Conservation (phyloP, 2,113 vertebrate genomes). For the Steatornis caripensis region DNA sequence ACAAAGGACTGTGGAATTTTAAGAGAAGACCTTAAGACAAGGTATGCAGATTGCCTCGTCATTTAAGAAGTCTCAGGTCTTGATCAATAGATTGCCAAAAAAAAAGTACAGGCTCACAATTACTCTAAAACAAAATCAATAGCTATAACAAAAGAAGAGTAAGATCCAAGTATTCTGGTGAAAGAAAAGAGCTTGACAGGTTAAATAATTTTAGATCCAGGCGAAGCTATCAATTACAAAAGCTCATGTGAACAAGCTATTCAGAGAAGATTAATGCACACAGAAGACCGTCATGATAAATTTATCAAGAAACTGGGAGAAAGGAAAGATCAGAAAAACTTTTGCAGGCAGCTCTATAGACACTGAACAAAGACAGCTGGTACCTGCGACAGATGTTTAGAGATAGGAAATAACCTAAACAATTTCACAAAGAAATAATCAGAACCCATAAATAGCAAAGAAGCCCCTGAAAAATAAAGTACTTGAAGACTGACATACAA, state of each 20-base stretch:
- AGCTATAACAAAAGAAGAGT: constrained; percentile 26
- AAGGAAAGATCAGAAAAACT: constrained; percentile 9
- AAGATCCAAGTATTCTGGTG: neutral
- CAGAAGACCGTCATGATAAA: neutral
- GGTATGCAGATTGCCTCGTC: neutral
- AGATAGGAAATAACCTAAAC: neutral
- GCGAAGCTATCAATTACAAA: neutral
- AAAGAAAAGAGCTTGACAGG: constrained; percentile 46
- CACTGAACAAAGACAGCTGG: constrained; percentile 11
- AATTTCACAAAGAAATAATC: neutral
- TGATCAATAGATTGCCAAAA: neutral
- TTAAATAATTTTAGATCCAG: constrained; percentile 37
- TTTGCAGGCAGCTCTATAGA: neutral
- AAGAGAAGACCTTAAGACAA: neutral
- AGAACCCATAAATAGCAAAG: neutral
- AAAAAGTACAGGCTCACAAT: neutral
- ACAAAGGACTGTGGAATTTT: neutral
- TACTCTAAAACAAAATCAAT: constrained; percentile 44
- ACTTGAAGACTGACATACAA: neutral
- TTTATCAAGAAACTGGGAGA: neutral
- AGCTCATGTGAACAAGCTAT: constrained; percentile 17
- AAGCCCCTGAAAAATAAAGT: neutral
- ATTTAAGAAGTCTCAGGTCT: neutral
- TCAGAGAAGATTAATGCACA: constrained; percentile 23
- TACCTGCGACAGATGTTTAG: neutral